Evolutionary conservation across 2,888 invertebrate species (phyloP), one percentile per base, ranked within the genome.

Genomic region (Coecobrya sp.): DNA sequence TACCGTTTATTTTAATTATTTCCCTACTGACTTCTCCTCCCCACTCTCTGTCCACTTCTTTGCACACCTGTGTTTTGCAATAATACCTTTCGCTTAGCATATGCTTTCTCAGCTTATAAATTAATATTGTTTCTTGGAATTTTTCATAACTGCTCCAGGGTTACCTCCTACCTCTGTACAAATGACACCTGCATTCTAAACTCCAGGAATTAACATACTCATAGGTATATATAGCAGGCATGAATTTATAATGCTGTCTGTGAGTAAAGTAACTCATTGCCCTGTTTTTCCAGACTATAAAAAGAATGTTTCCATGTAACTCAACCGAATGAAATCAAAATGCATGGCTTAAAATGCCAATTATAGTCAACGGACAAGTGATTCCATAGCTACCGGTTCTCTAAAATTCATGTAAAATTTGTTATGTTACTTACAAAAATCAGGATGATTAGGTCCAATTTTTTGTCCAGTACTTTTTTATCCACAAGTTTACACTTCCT

Each of bases 1-100:
- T 87, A 62, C 87, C 76, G 62, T 82, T 82, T 22, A 42, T 16
- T 19, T 45, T 89, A 81, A 89, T 89, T 82, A 42, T 52, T 70
- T 89, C 68, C 81, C 49, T 88, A 45, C 81, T 79, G 30, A 79
- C 30, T 19, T 81, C 22, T 27, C 59, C 55, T 27, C 55, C 27
- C 27, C 52, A 25, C 27, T 27, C 22, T 81, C 16, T 19, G 81
- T 22, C 55, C 36, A 81, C 22, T 81, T 0, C 36, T 52, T n/a
- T 11, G 27, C 52, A 79, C 79, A 79, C 52, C 79, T 79, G 70
- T 70, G 25, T 19, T 79, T 16, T 52, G 27, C 49, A 52, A 49
- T 36, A 36, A 36, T 22, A 19, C 22, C 52, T 49, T 27, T 49
- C 52, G 49, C 25, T 52, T 13, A 79, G 25, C 79, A 79, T 79